Conservation (phyloP, 1,140 invertebrate genomes). For the Drosophila arawakana region DNA sequence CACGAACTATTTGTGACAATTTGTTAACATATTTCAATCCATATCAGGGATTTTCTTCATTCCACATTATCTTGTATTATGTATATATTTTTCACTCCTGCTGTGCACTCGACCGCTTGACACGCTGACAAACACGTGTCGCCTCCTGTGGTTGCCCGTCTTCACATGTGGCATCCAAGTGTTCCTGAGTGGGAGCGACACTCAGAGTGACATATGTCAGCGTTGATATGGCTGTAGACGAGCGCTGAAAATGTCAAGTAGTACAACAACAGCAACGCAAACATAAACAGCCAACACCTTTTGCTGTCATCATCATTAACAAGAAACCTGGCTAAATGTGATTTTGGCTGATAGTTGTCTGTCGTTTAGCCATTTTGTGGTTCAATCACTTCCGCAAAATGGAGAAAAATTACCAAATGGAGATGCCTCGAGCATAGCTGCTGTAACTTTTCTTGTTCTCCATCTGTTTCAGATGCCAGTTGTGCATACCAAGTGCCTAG, state of each 20-base stretch:
- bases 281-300: conserved; percentile 9
- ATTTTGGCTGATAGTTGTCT: conserved; percentile 36
- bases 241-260: conserved; percentile 48
- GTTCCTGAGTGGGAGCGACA: not conserved
- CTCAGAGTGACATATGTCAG: conserved; percentile 39
- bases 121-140: conserved; percentile 48
- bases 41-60: conserved; percentile 12
- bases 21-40: conserved; percentile 29
- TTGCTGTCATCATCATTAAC: conserved; percentile 50
- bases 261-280: conserved; percentile 15
- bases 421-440: conserved; percentile 5
- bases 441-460: not conserved
- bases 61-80: conserved; percentile 25
- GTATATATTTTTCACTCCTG: conserved; percentile 33
- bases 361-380: conserved; percentile 29
- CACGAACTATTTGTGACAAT: conserved; percentile 17
- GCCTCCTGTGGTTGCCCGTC: conserved; percentile 14
- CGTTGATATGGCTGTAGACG: conserved; percentile 28
- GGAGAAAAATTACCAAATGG: conserved; percentile 26
- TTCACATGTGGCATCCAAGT: conserved; percentile 8
- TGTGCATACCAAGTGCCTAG: conserved; percentile 12
- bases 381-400: conserved; percentile 46
- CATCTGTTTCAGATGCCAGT: not conserved
- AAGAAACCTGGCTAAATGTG: conserved; percentile 37
- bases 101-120: conserved; percentile 38